Evolutionary conservation across 2,113 vertebrate genomes (phyloP).

Genomic region (Chloroceryle aenea): DNA sequence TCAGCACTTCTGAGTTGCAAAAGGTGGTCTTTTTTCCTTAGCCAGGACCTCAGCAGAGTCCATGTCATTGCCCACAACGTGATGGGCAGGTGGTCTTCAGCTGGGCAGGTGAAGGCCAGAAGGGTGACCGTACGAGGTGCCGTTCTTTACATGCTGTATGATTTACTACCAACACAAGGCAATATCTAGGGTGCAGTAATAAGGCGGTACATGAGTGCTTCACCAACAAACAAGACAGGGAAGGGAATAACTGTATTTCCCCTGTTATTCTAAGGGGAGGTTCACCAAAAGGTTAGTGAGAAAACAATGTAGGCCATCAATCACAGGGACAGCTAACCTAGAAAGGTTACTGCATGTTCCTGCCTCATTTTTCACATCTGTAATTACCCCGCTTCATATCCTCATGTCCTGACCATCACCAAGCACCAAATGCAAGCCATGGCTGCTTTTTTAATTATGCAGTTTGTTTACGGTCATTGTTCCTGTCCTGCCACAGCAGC

Average conservation of each 20-base stretch:
- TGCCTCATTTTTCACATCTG: conserved; percentile 72
- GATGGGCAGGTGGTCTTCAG: not conserved
- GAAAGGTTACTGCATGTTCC: conserved; percentile 46
- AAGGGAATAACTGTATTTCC: conserved; percentile 73
- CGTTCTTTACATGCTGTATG: not conserved
- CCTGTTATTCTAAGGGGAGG: conserved; percentile 62
- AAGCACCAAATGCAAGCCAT: conserved; percentile 8
- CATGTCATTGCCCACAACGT: accelerated
- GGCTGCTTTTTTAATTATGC: conserved; percentile 48
- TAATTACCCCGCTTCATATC: conserved; percentile 23
- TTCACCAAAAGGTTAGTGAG: conserved; percentile 74
- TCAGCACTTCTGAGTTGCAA: not conserved
- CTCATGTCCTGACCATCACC: not conserved
- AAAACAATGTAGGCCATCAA: conserved; percentile 72
- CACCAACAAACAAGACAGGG: conserved; percentile 54
- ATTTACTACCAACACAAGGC: not conserved
- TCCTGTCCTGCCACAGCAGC: not conserved
- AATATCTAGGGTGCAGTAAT: conserved; percentile 8
- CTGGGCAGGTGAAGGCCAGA: accelerated
- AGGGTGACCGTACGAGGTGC: not conserved
- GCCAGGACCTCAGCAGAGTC: accelerated
- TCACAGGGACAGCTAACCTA: conserved; percentile 66
- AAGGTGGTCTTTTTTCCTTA: not conserved
- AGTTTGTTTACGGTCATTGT: conserved; percentile 40
- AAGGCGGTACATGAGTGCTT: not conserved